Evolutionary conservation across 2,113 vertebrate species (phyloP).

Genomic region (Corapipo altera): DNA sequence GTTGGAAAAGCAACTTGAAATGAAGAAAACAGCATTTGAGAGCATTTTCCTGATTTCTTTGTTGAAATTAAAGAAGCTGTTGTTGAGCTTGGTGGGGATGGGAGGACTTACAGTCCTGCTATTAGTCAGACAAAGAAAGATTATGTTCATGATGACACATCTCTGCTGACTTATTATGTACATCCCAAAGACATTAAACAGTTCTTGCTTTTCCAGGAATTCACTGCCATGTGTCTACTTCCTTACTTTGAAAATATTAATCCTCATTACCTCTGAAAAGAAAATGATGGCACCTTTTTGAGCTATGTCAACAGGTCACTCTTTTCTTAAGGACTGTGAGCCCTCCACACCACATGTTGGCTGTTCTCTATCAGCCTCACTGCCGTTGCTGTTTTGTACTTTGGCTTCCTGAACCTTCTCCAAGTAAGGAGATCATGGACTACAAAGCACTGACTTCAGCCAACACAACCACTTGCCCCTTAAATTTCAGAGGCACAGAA

Average conservation of each 20-base stretch:
- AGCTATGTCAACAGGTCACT: neutral
- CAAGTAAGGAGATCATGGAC: neutral
- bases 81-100: neutral
- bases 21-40: neutral
- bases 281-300: neutral
- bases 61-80: neutral
- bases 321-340: neutral
- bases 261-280: neutral
- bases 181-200: neutral
- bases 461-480: neutral
- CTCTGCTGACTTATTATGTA: slow-evolving; percentile 1
- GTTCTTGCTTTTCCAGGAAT: neutral
- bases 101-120: neutral
- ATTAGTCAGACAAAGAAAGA: slow-evolving; percentile 7
- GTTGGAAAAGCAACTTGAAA: neutral
- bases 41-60: neutral
- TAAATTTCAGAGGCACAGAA: neutral
- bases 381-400: neutral
- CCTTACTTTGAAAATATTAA: neutral
- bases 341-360: neutral
- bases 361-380: neutral
- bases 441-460: neutral
- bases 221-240: neutral
- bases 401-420: neutral
- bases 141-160: neutral